Base-by-base conservation (phyloP, 2,888 invertebrate species). In the Galerucella pusilla region DNA sequence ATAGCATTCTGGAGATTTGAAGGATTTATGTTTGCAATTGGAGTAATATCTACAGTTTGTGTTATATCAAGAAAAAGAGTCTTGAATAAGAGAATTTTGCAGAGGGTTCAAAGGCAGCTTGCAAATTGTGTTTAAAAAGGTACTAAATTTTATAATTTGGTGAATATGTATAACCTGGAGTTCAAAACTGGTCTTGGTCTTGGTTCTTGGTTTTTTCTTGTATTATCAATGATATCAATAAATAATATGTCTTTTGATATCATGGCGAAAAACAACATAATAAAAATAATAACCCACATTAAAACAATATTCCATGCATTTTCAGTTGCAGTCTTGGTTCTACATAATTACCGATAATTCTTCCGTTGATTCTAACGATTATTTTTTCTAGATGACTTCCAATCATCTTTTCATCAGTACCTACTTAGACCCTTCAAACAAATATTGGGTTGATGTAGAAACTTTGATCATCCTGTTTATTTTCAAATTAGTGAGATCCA, bases 1-100 rank as follows among this genome's bases (percentile, higher is more conserved):
- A 90, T 92, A 77, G 91, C 93, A 73, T 97, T 95, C 87, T 95
- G 95, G 93, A 92, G 93, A 81, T 96, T 96, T 84, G 93, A 95
- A 84, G 91, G 91, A 68, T 90, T 92, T 84, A 92, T 93, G 87
- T 92, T 94, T 83, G 87, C 91, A 1, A 84, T 92, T 49, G 92
- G 93, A 1, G 84, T 93, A 0, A 85, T 91, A 25, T 94, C 95
- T 12, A 92, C 92, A 67, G 83, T 91, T 59, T 89, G 91, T 75
- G 93, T 94, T 0, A 90, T 91, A 86, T 86, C 92, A 45, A 88
- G 95, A 79, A 91, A 92, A 83, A 90, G 91, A 82, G 91, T 92
- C 28, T 87, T 94, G 7, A 93, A 94, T 84, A 89, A 91, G 80
- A 89, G 91, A 80, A 91, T 93, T 74, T 89, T 93, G 82, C 91